phyloP scores from a whole-genome alignment of 2,888 invertebrate species.

The Orthosia gothica region DNA sequence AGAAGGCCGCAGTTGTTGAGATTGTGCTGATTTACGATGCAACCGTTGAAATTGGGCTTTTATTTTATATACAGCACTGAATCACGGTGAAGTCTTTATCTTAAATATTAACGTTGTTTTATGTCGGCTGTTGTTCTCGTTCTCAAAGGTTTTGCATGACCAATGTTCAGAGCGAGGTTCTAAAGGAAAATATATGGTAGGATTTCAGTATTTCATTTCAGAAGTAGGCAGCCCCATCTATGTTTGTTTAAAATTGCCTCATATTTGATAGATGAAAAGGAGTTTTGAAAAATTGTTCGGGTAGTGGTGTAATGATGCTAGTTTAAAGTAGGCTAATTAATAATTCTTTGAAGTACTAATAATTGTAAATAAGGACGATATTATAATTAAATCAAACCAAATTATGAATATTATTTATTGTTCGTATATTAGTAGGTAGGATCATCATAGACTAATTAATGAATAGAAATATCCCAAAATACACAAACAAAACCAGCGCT shows the following conservation, averaged over 20 bases:
- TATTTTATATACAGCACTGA: conserved; percentile 65
- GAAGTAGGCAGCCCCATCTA: conserved; percentile 13
- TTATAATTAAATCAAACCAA: background rate
- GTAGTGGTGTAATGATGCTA: background rate
- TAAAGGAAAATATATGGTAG: conserved; percentile 20
- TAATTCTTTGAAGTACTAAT: background rate
- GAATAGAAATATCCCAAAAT: background rate
- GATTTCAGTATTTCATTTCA: conserved; percentile 13
- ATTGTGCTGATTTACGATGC: conserved; percentile 80
- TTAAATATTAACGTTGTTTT: conserved; percentile 68
- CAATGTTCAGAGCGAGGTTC: conserved; percentile 35
- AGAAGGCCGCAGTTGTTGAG: conserved; percentile 75
- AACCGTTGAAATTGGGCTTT: conserved; percentile 76
- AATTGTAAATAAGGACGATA: background rate
- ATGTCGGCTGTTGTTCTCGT: conserved; percentile 61
- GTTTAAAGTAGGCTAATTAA: background rate
- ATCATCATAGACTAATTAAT: background rate
- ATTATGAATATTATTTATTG: background rate
- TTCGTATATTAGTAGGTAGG: background rate
- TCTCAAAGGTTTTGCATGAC: conserved; percentile 55
- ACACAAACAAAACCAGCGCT: background rate
- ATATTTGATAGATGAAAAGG: background rate
- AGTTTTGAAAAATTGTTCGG: background rate
- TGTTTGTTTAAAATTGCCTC: background rate
- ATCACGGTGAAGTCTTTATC: conserved; percentile 66